Base-by-base conservation (phyloP, 2,888 invertebrate species). In the Watsonalla cultraria region DNA sequence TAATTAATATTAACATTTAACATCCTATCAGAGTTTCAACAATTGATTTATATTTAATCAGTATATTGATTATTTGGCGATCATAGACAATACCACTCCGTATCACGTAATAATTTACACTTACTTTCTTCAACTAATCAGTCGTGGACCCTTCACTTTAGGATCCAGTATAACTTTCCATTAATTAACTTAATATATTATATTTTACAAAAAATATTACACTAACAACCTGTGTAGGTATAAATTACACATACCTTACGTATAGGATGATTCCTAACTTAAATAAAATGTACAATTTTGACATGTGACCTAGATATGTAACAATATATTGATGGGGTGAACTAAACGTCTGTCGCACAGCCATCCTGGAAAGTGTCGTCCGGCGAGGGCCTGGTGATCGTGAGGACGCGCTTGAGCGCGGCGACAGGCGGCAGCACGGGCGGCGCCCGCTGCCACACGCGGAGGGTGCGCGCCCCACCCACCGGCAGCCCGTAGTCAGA, bases 331-430 rank as follows among this genome's bases (percentile, higher is more conserved):
- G 64, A 55, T 63, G 57, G 24, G 60, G 63, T 59, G 59, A 57
- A 74, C 74, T 95, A 97, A 83, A 97, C 97, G 86, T 97, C 97
- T 66, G 97, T 97, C 66, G 97, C 97, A 86, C 96, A 96, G 74
- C 97, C 97, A 89, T 97, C 97, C 84, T 97, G 97, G 82, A 97
- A 97, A 60, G 96, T 96, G 84, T 97, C 97, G 76, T 97, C 97
- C 46, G 96, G 95, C 33, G 97, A 95, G 81, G 96, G 96, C 76
- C 97, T 94, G 72, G 94, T 95, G 83, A 94, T 95, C 68, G 94
- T 95, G 62, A 96, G 93, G 57, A 95, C 96, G 62, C 96, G 94
- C 84, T 97, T 97, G 64, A 96, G 92, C 62, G 96, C 96, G 57
- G 96, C 95, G 47, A 96, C 96, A 24, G 96, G 97, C 37, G 96